A percentile compares a stretch with the other conserved stretches of the same genome.
Conservation (phyloP, 2,797 vertebrate genomes). For the Alauda arvensis region DNA sequence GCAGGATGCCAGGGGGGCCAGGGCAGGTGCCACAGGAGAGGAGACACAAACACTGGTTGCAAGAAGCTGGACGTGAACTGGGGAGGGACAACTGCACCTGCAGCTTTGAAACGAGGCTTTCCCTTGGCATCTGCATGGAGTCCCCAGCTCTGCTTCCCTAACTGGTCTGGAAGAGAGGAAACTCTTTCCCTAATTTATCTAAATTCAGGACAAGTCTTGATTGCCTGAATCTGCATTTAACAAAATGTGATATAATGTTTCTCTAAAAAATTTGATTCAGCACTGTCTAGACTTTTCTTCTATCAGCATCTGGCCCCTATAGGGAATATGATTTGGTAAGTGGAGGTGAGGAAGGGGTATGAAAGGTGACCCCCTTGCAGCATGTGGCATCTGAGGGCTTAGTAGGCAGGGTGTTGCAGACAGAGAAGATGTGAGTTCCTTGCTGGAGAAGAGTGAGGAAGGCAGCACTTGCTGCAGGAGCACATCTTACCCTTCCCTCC, state of each 20-base stretch:
- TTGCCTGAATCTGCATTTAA: background rate
- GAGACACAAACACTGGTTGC: background rate
- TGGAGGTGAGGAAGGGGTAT: background rate
- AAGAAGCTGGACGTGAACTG: background rate
- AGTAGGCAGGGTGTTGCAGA: background rate
- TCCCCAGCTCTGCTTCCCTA: background rate
- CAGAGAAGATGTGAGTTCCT: background rate
- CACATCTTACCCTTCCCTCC: background rate
- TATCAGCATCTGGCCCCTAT: background rate
- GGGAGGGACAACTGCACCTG: background rate
- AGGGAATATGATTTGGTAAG: background rate
- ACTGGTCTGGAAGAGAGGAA: background rate
- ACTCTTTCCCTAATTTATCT: background rate
- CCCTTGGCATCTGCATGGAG: background rate
- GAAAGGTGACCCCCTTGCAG: background rate
- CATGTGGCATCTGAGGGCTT: background rate
- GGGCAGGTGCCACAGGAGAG: background rate
- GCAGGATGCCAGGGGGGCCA: fast-evolving
- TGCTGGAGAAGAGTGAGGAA: background rate
- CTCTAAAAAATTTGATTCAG: background rate
- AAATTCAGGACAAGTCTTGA: background rate
- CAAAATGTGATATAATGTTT: background rate
- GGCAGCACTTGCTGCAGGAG: background rate
- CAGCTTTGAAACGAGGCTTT: background rate
- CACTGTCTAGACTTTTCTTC: background rate